These are phyloP conservation scores for Odocoileus hemionus DNA, from an alignment of 2,113 vertebrate genomes.

Conservation along the genomic window DNA sequence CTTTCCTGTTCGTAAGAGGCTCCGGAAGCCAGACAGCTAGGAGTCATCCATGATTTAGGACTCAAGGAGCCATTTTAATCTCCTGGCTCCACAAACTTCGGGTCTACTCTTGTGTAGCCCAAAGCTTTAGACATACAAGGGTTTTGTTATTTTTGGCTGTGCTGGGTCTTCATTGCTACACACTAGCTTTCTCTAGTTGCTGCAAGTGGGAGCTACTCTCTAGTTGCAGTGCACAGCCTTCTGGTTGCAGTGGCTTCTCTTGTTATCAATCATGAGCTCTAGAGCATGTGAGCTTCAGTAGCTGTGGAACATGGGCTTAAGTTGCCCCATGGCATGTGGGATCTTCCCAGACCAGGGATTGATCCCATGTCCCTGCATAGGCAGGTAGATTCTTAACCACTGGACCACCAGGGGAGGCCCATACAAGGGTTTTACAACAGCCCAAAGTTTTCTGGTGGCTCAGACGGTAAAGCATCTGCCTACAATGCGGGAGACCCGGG, in stretches of 20 bases:
- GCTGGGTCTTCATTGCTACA: background rate
- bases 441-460: background rate
- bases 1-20: constrained; percentile 80
- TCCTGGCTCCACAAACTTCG: background rate
- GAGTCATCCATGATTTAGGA: background rate
- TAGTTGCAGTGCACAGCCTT: background rate
- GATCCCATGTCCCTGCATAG: background rate
- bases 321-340: background rate
- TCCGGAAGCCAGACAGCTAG: background rate
- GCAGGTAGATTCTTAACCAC: background rate
- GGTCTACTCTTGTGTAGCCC: background rate
- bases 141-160: background rate
- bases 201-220: background rate
- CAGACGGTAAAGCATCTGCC: background rate
- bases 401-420: background rate
- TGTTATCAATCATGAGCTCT: background rate
- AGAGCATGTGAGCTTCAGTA: background rate
- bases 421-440: background rate
- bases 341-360: background rate
- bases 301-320: background rate
- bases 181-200: background rate
- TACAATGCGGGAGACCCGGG: rapidly evolving
- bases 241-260: background rate
- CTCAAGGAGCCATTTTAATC: background rate
- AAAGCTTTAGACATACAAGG: background rate